Base-by-base conservation (phyloP, 2,888 invertebrate genomes). In the Drosophila melanosoma region DNA sequence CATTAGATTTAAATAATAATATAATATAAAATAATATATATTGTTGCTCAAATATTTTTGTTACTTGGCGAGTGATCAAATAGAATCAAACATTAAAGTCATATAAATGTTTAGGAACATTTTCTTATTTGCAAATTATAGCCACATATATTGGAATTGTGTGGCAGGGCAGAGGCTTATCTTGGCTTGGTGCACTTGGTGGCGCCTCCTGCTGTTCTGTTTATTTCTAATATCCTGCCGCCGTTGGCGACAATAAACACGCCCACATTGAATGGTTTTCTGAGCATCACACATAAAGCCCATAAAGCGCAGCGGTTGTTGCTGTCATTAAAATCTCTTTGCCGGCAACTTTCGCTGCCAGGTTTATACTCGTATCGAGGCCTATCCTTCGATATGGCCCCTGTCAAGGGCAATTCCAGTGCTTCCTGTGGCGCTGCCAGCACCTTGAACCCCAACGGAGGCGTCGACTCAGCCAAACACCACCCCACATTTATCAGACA, bases 281-380 rank as follows among this genome's bases (percentile, higher is more conserved):
- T 36, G 62, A 68, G 70, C 61, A 64, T 69, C 74, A 60, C 53
- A 42, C 65, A 72, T 62, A 76, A 83, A 86, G 69, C 73, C 82
- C 87, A 87, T 89, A 89, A 85, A 87, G 80, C 85, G 89, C 85
- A 89, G 89, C 82, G 82, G 78, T 81, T 81, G 79, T 56, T 57
- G 74, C 67, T 78, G 85, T 89, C 85, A 89, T 86, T 86, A 86
- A 86, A 89, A 89, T 86, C 89, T 89, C 89, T 87, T 89, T 74
- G 29, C 23, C 35, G 67, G 75, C 75, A 82, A 79, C 58, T 65
- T 75, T 69, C 32, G 60, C 57, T 75, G 74, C 71, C 78, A 71
- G 69, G 61, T 71, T 78, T 71, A 75, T 79, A 36, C 61, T 62
- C 58, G 79, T 79, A 86, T 83, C 73, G 84, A 69, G 70, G 72